Base-by-base conservation (phyloP, 1,140 invertebrate species). In the Cyphomyrmex costatus region DNA sequence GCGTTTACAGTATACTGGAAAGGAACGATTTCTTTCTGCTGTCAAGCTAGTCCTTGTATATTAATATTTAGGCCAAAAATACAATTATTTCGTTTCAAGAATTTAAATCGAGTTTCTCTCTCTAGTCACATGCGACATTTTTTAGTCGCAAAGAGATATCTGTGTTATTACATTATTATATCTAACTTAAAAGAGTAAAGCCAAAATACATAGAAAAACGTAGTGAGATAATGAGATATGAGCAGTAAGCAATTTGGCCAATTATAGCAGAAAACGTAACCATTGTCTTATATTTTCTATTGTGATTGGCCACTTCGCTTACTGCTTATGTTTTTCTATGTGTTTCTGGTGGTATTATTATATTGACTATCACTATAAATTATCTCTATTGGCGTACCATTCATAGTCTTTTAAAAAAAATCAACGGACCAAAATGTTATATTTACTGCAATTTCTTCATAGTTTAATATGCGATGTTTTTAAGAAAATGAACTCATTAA, bases 381-480 rank as follows among this genome's bases (percentile, higher is more conserved):
- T 46, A 27, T 63, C 36, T 53, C n/a, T 58, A 60, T 21, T 10
- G 19, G 53, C 42, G 56, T 14, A 58, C 80, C 27, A 42, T 76
- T 89, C 36, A 19, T 42, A 66, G 21, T 53, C 21, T 76, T 46
- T 10, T 33, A 79, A 89, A 87, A 79, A 78, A 88, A 30, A 76
- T 73, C 60, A 82, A 90, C 58, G 91, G 91, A 92, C 91, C 91
- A 92, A 92, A 27, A 3, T 91, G 51, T 82, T 82, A 21, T 85
- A 70, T 66, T 12, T 82, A 82, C 12, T 78, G 61, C 78, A 87
- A n/a, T 49, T 89, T 85, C 63, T 53, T n/a, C 30, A 19, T 65
- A 87, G 51, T 51, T 73, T 77, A 51, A 74, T 70, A 56, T 46
- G 71, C 61, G 36, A 8, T 77, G 49, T 89, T 79, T 87, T 88